Percentiles rank a stretch among this genome's conserved stretches.
These are phyloP conservation scores for Tribolium freemani DNA, from an alignment of 2,888 invertebrate genomes.

Conservation along the genomic window DNA sequence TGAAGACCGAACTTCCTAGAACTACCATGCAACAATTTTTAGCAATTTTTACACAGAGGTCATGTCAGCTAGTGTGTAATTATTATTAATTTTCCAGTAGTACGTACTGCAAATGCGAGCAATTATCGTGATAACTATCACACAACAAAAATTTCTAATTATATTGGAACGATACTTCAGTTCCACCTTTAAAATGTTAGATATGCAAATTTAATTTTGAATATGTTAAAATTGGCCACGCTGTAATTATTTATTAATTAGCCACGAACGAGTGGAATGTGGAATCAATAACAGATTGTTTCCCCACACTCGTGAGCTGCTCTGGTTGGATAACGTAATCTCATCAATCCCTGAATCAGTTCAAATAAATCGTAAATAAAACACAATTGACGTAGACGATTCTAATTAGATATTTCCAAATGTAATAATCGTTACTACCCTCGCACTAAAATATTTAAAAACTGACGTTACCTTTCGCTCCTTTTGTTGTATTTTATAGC, in stretches of 20 bases:
- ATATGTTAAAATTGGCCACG: background rate
- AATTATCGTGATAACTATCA: slow-evolving; percentile 18
- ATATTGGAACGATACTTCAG: background rate
- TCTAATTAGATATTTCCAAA: slow-evolving; percentile 27
- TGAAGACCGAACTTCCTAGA: slow-evolving; percentile 11
- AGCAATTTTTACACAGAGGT: background rate
- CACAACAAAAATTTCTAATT: slow-evolving; percentile 17
- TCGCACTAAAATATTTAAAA: slow-evolving; percentile 27
- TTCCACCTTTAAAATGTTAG: background rate
- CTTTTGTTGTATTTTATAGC: slow-evolving; percentile 24
- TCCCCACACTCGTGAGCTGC: slow-evolving; percentile 6
- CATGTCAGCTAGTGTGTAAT: slow-evolving; percentile 5
- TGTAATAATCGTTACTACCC: slow-evolving; percentile 35
- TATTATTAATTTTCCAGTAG: background rate
- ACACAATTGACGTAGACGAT: slow-evolving; percentile 13
- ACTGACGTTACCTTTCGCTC: slow-evolving; percentile 35
- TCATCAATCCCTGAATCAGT: background rate
- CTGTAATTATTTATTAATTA: background rate
- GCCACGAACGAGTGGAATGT: background rate
- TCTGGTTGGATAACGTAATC: slow-evolving; percentile 1
- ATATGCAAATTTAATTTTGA: background rate
- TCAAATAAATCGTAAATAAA: slow-evolving; percentile 23
- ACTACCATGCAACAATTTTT: slow-evolving; percentile 18
- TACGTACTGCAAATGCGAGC: slow-evolving; percentile 8
- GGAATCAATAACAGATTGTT: slow-evolving; percentile 12